Base-by-base conservation (phyloP, 30 jellyfish, hydroid and myxozoan species). In the Hydra vulgaris region DNA sequence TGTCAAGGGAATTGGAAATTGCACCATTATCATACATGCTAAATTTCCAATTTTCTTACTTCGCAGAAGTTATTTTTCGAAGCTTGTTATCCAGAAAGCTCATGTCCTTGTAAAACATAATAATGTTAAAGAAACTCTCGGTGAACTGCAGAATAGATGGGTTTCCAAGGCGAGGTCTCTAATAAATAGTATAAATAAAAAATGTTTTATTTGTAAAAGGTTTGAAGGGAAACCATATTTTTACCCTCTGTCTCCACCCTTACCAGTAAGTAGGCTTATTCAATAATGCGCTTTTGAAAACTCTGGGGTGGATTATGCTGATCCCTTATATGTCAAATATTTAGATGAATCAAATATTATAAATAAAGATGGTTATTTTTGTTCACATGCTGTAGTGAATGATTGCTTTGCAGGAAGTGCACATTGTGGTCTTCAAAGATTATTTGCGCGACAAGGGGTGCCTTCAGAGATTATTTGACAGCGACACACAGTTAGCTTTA, bases 251-350 rank as follows among this genome's bases (percentile, higher is more conserved):
- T 73, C 25, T 26, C 15, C 18, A 26, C 81, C 81, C 7, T 26
- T 73, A 21, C 81, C 61, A 1, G 53, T 73, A 3, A 17, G 22
- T 73, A 74, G 81, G 4, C 12, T 73, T 7, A 73, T 1, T 73
- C 7, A 24, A 5, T 5, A 21, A 24, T 8, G 8, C 8, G 76
- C 76, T 23, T 69, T 69, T 23, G 4, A 69, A 15, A 3, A 69
- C 76, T 3, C 66, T 73, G 81, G 66, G 7, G 5, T 73, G 25
- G 81, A 73, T 25, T 25, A 73, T 27, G 81, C 81, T 21, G 74
- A 74, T 8, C 81, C 81, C 7, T 12, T 17, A 20, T 73, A 18
- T 20, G 25, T 19, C 7, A 27, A 73, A 73, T 26, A 7, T 4
- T 1, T 26, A 27, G 12, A 40, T n/a, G 61, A 18, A 8, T 18